phyloP scores from a whole-genome alignment of 2,113 vertebrate species.

The Corythoichthys intestinalis region DNA sequence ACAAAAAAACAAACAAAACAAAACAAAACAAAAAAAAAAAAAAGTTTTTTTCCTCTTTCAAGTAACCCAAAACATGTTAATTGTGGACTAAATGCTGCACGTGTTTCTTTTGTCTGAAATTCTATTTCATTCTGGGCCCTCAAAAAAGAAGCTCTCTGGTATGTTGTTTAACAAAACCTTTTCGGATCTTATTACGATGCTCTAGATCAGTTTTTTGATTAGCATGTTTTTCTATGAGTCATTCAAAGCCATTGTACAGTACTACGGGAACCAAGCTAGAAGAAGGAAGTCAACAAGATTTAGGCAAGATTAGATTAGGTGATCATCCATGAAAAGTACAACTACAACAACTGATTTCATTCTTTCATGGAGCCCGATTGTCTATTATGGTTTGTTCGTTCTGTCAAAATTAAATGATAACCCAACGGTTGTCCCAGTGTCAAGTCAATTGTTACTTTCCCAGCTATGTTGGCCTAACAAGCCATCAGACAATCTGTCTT shows the following conservation, averaged over 20 bases:
- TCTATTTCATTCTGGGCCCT: neutral
- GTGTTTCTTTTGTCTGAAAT: neutral
- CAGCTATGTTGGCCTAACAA: constrained; percentile 46
- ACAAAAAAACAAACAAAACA: neutral
- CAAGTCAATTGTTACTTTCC: constrained; percentile 62
- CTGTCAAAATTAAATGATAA: constrained; percentile 18
- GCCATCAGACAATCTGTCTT: constrained; percentile 51
- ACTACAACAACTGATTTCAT: constrained; percentile 12
- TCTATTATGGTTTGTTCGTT: constrained; percentile 7
- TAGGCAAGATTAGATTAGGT: neutral
- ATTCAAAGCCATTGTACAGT: neutral
- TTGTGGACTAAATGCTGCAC: neutral
- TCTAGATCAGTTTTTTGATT: neutral
- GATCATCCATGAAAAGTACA: constrained; percentile 13
- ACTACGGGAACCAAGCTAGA: neutral
- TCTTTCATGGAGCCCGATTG: constrained; percentile 22
- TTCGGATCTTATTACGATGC: neutral
- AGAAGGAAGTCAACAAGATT: neutral
- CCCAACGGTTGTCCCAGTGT: constrained; percentile 30
- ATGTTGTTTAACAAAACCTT: constrained; percentile 8
- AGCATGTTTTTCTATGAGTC: neutral
- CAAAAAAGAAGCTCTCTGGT: neutral
- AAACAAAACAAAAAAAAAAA: neutral
- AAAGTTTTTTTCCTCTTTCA: neutral
- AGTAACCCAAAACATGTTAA: neutral